Evolutionary conservation across 2,888 invertebrate genomes (phyloP).

Genomic region (Ophion ellenae): DNA sequence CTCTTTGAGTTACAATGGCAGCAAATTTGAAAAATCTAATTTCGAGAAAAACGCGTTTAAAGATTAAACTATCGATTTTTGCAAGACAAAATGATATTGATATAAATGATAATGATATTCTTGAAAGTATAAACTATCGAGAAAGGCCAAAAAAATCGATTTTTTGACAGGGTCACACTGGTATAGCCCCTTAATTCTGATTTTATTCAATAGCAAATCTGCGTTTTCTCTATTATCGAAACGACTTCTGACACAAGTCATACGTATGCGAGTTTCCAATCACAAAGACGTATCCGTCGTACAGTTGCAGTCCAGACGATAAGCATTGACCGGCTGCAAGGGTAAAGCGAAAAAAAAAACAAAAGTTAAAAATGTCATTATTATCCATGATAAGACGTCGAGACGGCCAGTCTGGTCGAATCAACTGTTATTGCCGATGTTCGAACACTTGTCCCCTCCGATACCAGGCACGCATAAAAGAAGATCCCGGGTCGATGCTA

Average conservation of each 20-base stretch:
- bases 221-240: conserved; percentile 17
- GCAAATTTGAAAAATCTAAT: no score
- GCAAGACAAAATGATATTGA: no score
- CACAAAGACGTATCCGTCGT: neutral
- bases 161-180: no score
- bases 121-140: no score
- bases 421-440: conserved; percentile 7
- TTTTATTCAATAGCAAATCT: neutral
- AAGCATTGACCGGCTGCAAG: neutral
- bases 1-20: no score
- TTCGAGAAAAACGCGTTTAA: no score
- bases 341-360: neutral
- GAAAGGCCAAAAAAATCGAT: no score
- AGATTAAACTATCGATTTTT: no score
- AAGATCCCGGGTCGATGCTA: neutral
- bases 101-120: no score
- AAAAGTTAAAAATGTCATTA: conserved; percentile 15
- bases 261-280: neutral
- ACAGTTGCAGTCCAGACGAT: conserved; percentile 10
- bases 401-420: conserved; percentile 22
- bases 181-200: no score
- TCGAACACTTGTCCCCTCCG: neutral
- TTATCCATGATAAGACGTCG: conserved; percentile 16
- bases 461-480: neutral
- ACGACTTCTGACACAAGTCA: conserved; percentile 26